A percentile compares a stretch with the other conserved stretches of the same genome.
Evolutionary conservation across 2,113 vertebrate genomes (phyloP).

Genomic region (Pteronura brasiliensis): DNA sequence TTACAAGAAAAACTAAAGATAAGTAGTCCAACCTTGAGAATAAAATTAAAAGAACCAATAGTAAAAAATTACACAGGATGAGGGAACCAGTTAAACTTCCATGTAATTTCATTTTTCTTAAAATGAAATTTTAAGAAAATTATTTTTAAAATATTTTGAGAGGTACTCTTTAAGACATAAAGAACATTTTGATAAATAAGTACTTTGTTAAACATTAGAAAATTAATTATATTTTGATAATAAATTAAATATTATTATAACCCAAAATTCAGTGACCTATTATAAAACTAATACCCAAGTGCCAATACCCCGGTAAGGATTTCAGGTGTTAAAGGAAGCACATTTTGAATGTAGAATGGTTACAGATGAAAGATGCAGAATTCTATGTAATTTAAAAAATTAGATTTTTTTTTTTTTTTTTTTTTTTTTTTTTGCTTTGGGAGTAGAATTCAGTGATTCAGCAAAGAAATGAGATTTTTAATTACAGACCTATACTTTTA

Average conservation of each 20-base stretch:
- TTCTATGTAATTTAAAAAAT: neutral
- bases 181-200: slow-evolving; percentile 11
- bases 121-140: neutral
- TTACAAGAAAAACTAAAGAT: neutral
- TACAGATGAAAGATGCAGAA: neutral
- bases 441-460: neutral
- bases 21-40: neutral
- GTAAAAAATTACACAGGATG: neutral
- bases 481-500: neutral
- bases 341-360: slow-evolving; percentile 40
- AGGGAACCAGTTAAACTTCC: slow-evolving; percentile 3
- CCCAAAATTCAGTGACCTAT: neutral
- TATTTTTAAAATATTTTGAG: neutral
- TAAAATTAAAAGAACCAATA: slow-evolving; percentile 34
- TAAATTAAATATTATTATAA: neutral
- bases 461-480: neutral
- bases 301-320: neutral
- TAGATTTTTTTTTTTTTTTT: neutral
- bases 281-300: neutral
- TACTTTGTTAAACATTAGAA: neutral
- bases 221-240: neutral
- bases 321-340: neutral
- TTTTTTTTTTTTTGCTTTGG: neutral
- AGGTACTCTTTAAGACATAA: neutral
- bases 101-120: slow-evolving; percentile 22